These are phyloP conservation scores for Erythrocercus mccallii DNA, from an alignment of 2,113 vertebrate species.

Conservation along the genomic window DNA sequence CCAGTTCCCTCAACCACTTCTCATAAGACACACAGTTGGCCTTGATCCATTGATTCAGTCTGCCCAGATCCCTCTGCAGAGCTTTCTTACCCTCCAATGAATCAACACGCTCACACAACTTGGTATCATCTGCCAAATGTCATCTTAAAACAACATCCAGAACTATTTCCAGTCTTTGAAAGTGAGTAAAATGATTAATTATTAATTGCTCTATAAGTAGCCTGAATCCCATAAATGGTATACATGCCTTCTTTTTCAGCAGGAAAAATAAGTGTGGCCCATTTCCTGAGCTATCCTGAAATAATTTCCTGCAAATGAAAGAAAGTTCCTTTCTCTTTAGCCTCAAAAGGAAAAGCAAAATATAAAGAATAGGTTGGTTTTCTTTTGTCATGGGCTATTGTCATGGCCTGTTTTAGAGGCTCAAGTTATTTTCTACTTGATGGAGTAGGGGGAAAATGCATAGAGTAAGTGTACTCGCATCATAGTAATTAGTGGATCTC, in stretches of 20 bases:
- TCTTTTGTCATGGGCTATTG: background rate
- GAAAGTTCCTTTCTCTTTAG: background rate
- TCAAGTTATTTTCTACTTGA: background rate
- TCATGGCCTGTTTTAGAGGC: background rate
- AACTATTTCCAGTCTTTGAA: background rate
- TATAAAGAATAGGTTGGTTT: background rate
- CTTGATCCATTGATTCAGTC: background rate
- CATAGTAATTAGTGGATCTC: background rate
- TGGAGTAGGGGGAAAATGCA: background rate
- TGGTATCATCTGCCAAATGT: background rate
- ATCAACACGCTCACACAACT: accelerated
- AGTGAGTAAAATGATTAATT: background rate
- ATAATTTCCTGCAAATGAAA: background rate
- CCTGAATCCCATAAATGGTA: background rate
- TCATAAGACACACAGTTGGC: background rate
- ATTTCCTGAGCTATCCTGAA: background rate
- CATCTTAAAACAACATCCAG: background rate
- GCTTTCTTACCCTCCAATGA: background rate
- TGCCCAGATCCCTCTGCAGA: background rate
- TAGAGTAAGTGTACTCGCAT: background rate
- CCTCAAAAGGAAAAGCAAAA: background rate
- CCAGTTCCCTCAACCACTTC: background rate
- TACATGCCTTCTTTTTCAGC: background rate
- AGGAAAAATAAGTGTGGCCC: background rate
- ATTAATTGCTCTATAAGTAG: background rate